Percentiles rank a stretch among this genome's conserved stretches.
These are phyloP conservation scores for Salminus brasiliensis DNA, from an alignment of 2,113 vertebrate species.

Conservation along the genomic window DNA sequence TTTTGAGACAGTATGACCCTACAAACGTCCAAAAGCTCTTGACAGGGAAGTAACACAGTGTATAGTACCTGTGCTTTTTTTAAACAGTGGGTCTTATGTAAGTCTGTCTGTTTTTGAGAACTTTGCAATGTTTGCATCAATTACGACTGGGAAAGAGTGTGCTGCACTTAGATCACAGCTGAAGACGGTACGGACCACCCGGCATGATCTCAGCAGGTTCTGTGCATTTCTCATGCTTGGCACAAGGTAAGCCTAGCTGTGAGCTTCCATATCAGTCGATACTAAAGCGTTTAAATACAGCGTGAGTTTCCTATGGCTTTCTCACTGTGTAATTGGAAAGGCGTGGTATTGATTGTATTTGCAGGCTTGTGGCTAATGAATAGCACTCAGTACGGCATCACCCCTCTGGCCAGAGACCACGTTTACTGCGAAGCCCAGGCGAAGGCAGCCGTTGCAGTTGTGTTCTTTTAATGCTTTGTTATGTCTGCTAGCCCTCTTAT, in stretches of 20 bases:
- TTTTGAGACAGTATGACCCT: no score
- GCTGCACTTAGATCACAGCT: background rate
- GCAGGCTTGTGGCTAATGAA: constrained; percentile 56
- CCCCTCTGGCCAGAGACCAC: constrained; percentile 8
- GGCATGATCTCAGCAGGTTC: constrained; percentile 1
- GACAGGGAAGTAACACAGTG: no score
- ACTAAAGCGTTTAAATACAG: constrained; percentile 53
- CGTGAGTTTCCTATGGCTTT: constrained; percentile 49
- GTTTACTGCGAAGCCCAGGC: constrained; percentile 22
- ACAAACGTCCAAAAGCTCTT: no score
- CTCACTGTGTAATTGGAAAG: constrained; percentile 52
- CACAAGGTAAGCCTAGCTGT: constrained; percentile 35
- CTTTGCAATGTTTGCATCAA: background rate
- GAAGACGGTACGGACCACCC: background rate
- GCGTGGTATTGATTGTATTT: constrained; percentile 58
- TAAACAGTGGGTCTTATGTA: background rate
- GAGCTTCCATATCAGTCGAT: constrained; percentile 40
- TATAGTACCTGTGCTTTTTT: no score
- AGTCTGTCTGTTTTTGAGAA: background rate
- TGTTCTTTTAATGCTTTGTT: constrained; percentile 15
- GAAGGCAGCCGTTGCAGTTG: constrained; percentile 11
- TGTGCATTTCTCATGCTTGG: constrained; percentile 8
- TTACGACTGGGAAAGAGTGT: background rate
- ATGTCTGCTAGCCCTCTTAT: constrained; percentile 8
- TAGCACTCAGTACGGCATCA: constrained; percentile 32